Percentiles rank a stretch among this genome's conserved stretches.
Evolutionary conservation across 2,888 invertebrate genomes (phyloP).

Genomic region (Caenorhabditis doughertyi): DNA sequence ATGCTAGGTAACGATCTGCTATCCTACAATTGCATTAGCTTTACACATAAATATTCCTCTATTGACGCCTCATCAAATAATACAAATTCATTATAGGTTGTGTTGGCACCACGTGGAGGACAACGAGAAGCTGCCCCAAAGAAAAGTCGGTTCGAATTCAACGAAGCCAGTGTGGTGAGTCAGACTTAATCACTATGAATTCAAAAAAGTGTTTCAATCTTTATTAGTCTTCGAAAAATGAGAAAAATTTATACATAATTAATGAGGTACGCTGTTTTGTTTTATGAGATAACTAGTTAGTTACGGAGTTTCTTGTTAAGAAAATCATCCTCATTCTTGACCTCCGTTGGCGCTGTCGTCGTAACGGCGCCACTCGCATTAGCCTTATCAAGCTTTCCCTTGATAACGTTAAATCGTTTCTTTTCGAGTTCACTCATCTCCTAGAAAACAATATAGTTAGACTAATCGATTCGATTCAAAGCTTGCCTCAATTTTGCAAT

Average conservation of each 20-base stretch:
- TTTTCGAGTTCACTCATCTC: conserved; percentile 72
- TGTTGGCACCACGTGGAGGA: conserved; percentile 58
- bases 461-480: not conserved
- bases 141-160: conserved; percentile 71
- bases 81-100: conserved; percentile 44
- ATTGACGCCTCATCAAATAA: no score
- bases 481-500: conserved; percentile 70
- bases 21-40: no score
- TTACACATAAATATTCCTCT: no score
- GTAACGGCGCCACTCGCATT: conserved; percentile 31
- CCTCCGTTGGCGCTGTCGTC: conserved; percentile 43
- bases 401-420: conserved; percentile 66
- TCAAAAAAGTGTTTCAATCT: not conserved
- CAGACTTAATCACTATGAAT: no score
- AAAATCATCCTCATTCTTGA: conserved; percentile 54
- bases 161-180: conserved; percentile 57
- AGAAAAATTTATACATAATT: conserved; percentile 58
- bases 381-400: conserved; percentile 69
- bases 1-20: no score
- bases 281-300: conserved; percentile 41
- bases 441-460: conserved; percentile 55
- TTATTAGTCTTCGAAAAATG: conserved; percentile 24
- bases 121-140: conserved; percentile 35
- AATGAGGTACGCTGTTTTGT: conserved; percentile 50
- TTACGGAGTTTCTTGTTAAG: conserved; percentile 58